Evolutionary conservation across 2,113 vertebrate genomes (phyloP), one percentile per base, ranked within the genome.

Genomic region (Megaceryle torquata): DNA sequence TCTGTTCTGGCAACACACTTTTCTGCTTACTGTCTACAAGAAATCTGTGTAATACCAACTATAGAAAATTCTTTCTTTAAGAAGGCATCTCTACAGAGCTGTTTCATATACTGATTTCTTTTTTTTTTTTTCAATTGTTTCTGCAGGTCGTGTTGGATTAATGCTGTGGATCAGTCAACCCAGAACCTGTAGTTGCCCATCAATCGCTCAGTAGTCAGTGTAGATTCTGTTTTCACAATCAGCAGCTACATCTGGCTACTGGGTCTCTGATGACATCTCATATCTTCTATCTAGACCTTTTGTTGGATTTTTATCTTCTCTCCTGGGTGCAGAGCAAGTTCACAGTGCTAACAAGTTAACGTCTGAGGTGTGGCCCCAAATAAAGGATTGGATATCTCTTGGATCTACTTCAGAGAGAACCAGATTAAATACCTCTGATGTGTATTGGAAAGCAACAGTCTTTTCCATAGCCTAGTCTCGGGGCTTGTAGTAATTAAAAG

Each of bases 231-330:
- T 94, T 95, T 98, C 96, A 95, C 96, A 98, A 98, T 99, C 99
- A 99, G 99, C 98, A 99, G 99, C 99, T 99, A 99, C 99, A 99
- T 99, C 99, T 99, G 99, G 99, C 99, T 99, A 99, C 99, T 99
- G 99, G 99, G 99, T 99, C 99, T 99, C 99, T 97, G 98, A 98
- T 98, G 98, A 97, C 98, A 98, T 98, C 96, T 98, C 97, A 29
- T 95, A 86, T 89, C 98, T 98, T 98, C 98, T 95, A 14, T 95
- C 94, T 82, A 63, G 96, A 89, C 77, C 50, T 92, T 50, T 92
- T 97, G 82, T 93, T 92, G 89, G 86, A 96, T 92, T 94, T 97
- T 95, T 95, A 93, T 97, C 95, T 97, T 95, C 91, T 98, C 96
- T 98, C 93, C 96, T 50, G 68, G 18, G 91, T 89, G 79, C 77